Percentiles rank a stretch among this genome's conserved stretches.
phyloP scores from a whole-genome alignment of 37 sponge, comb jelly and placozoan genomes.

The Cliona cf. orientalis region DNA sequence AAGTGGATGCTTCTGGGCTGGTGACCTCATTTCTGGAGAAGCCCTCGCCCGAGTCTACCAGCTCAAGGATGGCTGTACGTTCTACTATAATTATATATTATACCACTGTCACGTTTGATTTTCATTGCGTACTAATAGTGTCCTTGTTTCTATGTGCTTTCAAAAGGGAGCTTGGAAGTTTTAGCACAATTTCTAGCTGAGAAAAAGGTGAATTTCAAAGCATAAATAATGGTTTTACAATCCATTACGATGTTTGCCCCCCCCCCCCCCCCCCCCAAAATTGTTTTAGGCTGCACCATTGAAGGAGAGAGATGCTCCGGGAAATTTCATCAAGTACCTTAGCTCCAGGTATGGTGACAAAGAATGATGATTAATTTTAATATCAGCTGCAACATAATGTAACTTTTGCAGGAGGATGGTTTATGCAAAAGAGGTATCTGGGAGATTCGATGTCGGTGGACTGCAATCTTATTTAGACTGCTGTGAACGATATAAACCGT shows the following conservation, averaged over 20 bases:
- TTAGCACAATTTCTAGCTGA: conserved; percentile 56
- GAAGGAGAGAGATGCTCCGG: conserved; percentile 71
- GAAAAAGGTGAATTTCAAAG: conserved; percentile 11
- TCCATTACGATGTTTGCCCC: too few species aligned
- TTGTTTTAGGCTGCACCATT: conserved; percentile 57
- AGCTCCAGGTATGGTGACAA: conserved; percentile 15
- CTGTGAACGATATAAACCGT: conserved; percentile 39
- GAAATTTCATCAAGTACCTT: conserved; percentile 71
- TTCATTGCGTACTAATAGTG: conserved; percentile 26
- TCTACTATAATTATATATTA: background rate
- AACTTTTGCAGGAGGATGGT: conserved; percentile 39
- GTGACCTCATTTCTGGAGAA: conserved; percentile 68
- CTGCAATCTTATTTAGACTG: conserved; percentile 65
- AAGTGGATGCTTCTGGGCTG: conserved; percentile 42
- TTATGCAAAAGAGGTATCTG: conserved; percentile 27
- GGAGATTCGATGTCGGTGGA: conserved; percentile 74
- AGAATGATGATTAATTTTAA: background rate
- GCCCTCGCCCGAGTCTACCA: conserved; percentile 42
- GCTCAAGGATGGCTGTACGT: conserved; percentile 62
- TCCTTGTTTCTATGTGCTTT: conserved; percentile 75
- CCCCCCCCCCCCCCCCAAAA: too few species aligned
- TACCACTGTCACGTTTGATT: background rate
- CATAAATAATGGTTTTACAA: background rate
- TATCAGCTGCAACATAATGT: background rate
- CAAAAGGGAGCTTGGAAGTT: conserved; percentile 17